These are phyloP conservation scores for Bombus soroeensis DNA, from an alignment of 1,140 invertebrate genomes.

Conservation along the genomic window DNA sequence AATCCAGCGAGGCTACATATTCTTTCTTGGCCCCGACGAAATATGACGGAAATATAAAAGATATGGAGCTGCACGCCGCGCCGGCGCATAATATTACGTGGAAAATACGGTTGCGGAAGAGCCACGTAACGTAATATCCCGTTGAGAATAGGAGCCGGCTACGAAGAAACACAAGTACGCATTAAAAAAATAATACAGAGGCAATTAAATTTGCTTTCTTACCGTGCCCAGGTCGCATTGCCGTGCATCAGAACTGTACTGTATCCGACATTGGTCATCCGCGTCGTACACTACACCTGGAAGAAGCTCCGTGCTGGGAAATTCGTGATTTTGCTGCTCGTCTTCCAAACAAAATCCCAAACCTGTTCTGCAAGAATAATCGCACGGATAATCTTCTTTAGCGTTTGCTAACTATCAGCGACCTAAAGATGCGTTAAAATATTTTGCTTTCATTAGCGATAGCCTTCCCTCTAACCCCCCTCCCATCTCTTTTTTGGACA, in stretches of 20 bases:
- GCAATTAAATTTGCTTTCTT: slow-evolving; percentile 7
- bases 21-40: neutral
- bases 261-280: slow-evolving; percentile 84
- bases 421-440: neutral
- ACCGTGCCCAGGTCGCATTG: slow-evolving; percentile 56
- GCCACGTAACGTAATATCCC: slow-evolving; percentile 19
- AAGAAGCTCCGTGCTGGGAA: slow-evolving; percentile 66
- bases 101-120: slow-evolving; percentile 19
- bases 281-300: slow-evolving; percentile 85
- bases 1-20: neutral
- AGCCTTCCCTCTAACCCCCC: too few relatives aligned
- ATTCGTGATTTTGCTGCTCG: slow-evolving; percentile 65
- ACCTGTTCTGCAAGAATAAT: slow-evolving; percentile 37
- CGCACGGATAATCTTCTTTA: neutral
- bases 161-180: too few relatives aligned
- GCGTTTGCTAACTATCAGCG: neutral
- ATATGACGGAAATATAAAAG: slow-evolving; percentile 41
- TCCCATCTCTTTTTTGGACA: neutral
- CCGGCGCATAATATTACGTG: slow-evolving; percentile 23
- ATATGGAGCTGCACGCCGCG: neutral
- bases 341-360: slow-evolving; percentile 51
- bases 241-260: slow-evolving; percentile 48
- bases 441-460: neutral
- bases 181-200: neutral
- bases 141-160: neutral